phyloP scores from a whole-genome alignment of 2,888 invertebrate genomes.

The Hesperia comma region DNA sequence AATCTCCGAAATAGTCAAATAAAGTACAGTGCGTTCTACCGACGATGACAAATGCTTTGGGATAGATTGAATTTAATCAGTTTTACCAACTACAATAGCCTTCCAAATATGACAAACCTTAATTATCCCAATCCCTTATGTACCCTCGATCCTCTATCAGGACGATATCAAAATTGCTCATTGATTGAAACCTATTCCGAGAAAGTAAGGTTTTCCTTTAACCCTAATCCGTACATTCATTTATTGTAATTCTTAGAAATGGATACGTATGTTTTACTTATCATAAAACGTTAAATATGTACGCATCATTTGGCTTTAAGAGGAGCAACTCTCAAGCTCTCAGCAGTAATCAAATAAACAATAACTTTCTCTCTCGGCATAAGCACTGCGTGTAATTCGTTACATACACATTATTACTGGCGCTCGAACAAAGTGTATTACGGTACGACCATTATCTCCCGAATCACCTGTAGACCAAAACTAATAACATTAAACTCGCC shows the following conservation, averaged over 20 bases:
- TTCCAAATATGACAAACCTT: too few species aligned
- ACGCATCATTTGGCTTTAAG: background rate
- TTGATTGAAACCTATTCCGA: too few species aligned
- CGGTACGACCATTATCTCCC: constrained; percentile 8
- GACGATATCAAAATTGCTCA: too few species aligned
- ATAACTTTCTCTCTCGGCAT: background rate
- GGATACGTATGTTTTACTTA: background rate
- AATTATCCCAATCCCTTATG: too few species aligned
- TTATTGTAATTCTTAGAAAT: too few species aligned
- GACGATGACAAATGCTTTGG: background rate
- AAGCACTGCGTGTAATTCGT: constrained; percentile 18
- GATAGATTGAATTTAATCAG: background rate
- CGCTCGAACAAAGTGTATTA: constrained; percentile 20
- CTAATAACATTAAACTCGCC: constrained; percentile 31
- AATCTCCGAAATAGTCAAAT: background rate
- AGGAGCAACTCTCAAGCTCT: too few species aligned
- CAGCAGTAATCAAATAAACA: background rate
- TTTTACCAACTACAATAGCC: too few species aligned
- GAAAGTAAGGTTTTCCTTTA: too few species aligned
- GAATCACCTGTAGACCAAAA: constrained; percentile 31
- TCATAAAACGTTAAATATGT: background rate
- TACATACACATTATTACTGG: constrained; percentile 24
- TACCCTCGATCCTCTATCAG: too few species aligned
- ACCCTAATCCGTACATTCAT: too few species aligned
- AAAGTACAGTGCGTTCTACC: background rate